These are phyloP conservation scores for Apodemia hepburni DNA, from an alignment of 2,888 invertebrate genomes.

Conservation along the genomic window DNA sequence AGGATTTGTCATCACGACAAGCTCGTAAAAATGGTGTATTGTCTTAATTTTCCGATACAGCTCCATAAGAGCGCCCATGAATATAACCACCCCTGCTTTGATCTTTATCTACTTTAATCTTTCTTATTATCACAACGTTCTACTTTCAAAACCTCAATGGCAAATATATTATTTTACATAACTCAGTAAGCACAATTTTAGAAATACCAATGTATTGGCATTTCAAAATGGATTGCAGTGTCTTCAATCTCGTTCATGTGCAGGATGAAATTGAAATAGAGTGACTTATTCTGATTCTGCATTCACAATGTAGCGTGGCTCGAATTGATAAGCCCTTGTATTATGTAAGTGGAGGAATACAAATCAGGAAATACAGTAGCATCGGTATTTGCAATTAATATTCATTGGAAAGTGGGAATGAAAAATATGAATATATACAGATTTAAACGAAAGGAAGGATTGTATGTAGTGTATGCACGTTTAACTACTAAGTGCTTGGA, in stretches of 20 bases:
- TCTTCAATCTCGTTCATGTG: background rate
- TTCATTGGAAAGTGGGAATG: background rate
- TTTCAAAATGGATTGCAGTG: background rate
- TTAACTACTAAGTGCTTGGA: too few species aligned
- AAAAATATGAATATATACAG: background rate
- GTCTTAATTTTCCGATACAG: too few species aligned
- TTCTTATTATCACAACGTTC: too few species aligned
- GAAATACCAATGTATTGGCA: background rate
- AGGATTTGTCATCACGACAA: too few species aligned
- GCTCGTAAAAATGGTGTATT: too few species aligned
- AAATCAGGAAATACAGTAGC: background rate
- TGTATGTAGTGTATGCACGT: too few species aligned
- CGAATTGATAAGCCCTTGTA: background rate
- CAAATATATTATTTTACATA: background rate
- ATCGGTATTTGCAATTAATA: background rate
- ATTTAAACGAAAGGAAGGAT: too few species aligned
- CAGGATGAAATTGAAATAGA: background rate
- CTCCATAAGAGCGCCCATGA: too few species aligned
- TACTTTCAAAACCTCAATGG: background rate
- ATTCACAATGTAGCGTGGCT: background rate
- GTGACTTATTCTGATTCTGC: background rate
- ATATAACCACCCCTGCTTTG: too few species aligned
- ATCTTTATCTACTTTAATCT: too few species aligned
- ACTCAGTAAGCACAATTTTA: background rate
- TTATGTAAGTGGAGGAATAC: slow-evolving; percentile 1